These are phyloP conservation scores for Psylliodes chrysocephalus DNA, from an alignment of 2,888 invertebrate genomes.

Conservation along the genomic window DNA sequence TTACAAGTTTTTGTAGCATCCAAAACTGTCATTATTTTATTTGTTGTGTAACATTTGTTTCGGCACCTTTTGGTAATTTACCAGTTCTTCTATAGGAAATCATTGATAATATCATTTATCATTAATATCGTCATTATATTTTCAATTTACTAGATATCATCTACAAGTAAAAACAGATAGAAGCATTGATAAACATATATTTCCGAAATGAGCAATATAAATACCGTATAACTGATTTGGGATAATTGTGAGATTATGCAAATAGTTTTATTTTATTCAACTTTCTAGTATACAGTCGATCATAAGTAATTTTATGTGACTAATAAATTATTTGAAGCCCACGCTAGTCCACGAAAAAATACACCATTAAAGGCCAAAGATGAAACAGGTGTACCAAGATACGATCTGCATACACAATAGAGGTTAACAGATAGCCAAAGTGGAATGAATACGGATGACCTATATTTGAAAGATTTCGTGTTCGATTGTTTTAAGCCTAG, in stretches of 20 bases:
- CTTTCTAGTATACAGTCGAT: conserved; percentile 24
- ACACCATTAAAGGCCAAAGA: conserved; percentile 30
- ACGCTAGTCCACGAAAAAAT: conserved; percentile 29
- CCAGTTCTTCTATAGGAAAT: too few relatives aligned
- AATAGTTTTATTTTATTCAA: conserved; percentile 15
- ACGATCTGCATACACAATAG: conserved; percentile 30
- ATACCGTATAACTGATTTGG: background rate
- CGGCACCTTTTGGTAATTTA: too few relatives aligned
- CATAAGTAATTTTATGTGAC: conserved; percentile 34
- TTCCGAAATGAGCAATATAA: background rate
- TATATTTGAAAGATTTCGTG: conserved; percentile 27
- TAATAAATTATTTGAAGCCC: conserved; percentile 38
- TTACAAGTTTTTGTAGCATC: too few relatives aligned
- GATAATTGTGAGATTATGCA: conserved; percentile 17
- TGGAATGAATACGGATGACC: conserved; percentile 33
- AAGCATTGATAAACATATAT: background rate
- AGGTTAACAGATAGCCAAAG: conserved; percentile 30
- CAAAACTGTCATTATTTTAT: too few relatives aligned
- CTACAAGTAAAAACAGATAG: conserved; percentile 1
- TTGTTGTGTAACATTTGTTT: too few relatives aligned
- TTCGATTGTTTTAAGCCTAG: conserved; percentile 13
- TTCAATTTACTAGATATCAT: background rate
- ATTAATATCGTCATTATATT: background rate
- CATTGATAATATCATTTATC: background rate
- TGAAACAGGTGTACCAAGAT: conserved; percentile 37